Conservation (phyloP, 2,113 vertebrate genomes). For the Mellivora capensis region DNA sequence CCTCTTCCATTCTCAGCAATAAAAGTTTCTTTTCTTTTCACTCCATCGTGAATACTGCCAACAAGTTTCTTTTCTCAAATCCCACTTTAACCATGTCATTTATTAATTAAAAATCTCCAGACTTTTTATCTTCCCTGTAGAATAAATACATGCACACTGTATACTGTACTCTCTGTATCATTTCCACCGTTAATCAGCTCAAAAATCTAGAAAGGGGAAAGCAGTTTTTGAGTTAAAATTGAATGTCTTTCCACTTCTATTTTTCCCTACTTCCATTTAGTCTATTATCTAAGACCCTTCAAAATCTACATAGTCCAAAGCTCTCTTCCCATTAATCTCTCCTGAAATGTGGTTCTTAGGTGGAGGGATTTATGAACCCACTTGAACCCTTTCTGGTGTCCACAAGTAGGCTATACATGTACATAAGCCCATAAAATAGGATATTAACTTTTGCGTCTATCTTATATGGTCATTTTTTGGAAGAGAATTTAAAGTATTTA, state of each 20-base stretch:
- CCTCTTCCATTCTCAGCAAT: neutral
- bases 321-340: neutral
- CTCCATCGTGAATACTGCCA: neutral
- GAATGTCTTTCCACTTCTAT: neutral
- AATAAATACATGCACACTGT: neutral
- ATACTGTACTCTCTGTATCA: neutral
- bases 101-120: conserved; percentile 10
- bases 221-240: neutral
- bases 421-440: neutral
- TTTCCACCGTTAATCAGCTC: neutral
- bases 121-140: neutral
- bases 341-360: neutral
- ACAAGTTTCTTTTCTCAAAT: conserved; percentile 5
- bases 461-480: neutral
- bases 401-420: neutral
- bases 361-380: neutral
- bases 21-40: neutral
- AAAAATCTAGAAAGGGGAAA: neutral
- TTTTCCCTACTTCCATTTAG: neutral
- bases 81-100: neutral
- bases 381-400: neutral
- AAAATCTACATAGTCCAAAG: neutral
- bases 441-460: neutral
- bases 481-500: neutral
- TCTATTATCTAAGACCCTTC: neutral